Base-by-base conservation (phyloP, 2,888 invertebrate species). In the Mechanitis messenoides region DNA sequence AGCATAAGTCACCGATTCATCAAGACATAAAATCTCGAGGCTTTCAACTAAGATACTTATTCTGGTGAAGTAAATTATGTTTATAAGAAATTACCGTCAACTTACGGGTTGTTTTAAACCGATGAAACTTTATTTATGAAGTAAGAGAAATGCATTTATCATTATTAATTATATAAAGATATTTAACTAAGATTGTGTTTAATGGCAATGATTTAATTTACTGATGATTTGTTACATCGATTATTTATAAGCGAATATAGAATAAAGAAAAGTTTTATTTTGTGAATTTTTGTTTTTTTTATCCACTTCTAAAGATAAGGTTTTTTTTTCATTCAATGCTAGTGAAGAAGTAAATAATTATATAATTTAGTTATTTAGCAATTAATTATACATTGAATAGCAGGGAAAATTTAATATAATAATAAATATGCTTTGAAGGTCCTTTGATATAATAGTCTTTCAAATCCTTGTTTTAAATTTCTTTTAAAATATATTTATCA, bases 261-360 rank as follows among this genome's bases (percentile, higher is more conserved):
- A 78, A 79, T 75, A 79, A 74, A 76, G 82, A 81, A 81, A 79
- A 74, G 80, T 76, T 83, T 84, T 87, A 87, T 89, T 89, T 87
- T 88, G 75, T 79, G 79, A 79, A 68, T 31, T 56, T 53, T 63
- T 61, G 61, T 68, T 66, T 71, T 72, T 73, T 72, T 71, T 61
- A 62, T 66, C 59, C 54, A 50, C 33, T 12, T 6, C 12, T 6
- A 20, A 20, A 20, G 20, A 1, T 20, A 20, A 20, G 20, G 20
- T 20, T 20, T 20, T 20, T 20, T 20, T 20, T 20, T 20, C 20
- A 20, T 20, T 1, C 20, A 20, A 0, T 20, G 20, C 20, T 20
- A 20, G 20, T 20, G 20, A 20, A 20, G 20, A 20, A 20, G 20
- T 20, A 20, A 20, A 20, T 20, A 20, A 20, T 20, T 20, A 20